Conservation (phyloP, 2,797 vertebrate species). For the Anisognathus igniventris region DNA sequence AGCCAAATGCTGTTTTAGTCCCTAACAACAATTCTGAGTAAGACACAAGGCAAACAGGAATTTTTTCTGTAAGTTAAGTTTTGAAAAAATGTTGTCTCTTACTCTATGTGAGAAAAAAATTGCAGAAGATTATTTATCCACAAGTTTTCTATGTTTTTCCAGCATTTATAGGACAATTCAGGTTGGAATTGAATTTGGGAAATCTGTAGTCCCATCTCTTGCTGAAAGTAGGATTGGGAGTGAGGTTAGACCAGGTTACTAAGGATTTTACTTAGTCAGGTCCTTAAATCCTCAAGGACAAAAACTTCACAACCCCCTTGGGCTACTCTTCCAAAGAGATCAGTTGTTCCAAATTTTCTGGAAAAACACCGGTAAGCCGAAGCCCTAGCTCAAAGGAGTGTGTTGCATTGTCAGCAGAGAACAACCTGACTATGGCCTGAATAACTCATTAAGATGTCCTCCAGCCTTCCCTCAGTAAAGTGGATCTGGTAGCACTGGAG, state of each 20-base stretch:
- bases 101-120: not conserved
- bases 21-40: not conserved
- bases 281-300: not conserved
- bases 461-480: not conserved
- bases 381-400: not conserved
- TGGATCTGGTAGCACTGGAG: not conserved
- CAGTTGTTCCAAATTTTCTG: not conserved
- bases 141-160: not conserved
- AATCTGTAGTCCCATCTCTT: not conserved
- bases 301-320: not conserved
- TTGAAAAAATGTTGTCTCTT: not conserved
- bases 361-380: not conserved
- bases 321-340: not conserved
- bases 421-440: not conserved
- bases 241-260: not conserved
- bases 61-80: not conserved
- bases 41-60: not conserved
- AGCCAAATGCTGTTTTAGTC: not conserved
- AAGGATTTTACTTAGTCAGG: not conserved
- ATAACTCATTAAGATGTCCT: slow-evolving; percentile 24
- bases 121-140: not conserved
- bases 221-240: not conserved
- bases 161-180: not conserved
- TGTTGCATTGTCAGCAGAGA: slow-evolving; percentile 1
- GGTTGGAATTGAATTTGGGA: not conserved